Evolutionary conservation across 1,140 invertebrate species (phyloP).

Genomic region (Drosophila rhopaloa): DNA sequence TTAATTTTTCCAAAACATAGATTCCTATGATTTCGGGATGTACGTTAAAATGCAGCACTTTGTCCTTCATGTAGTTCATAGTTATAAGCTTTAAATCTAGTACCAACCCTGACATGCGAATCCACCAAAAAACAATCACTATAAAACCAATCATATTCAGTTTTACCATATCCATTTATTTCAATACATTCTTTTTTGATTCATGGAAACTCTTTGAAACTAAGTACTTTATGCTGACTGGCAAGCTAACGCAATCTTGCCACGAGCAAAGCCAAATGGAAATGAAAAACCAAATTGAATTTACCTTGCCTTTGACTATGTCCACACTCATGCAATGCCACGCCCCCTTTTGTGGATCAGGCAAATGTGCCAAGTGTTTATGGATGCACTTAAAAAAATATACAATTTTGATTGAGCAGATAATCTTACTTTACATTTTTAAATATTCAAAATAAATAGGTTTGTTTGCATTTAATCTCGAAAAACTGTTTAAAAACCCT

Average conservation of each 20-base stretch:
- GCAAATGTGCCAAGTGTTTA: slow-evolving; percentile 72
- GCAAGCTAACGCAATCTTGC: slow-evolving; percentile 45
- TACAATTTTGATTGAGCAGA: background rate
- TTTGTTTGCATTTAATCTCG: no score
- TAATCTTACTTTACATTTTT: no score
- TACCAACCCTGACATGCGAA: background rate
- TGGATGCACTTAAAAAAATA: slow-evolving; percentile 25
- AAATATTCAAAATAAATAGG: no score
- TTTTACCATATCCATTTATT: slow-evolving; percentile 2
- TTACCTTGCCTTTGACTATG: slow-evolving; percentile 65
- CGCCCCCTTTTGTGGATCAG: slow-evolving; percentile 11
- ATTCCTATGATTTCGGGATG: no score
- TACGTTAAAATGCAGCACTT: no score
- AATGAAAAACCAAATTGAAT: slow-evolving; percentile 76
- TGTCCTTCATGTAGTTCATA: no score
- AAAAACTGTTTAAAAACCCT: no score
- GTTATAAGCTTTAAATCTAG: no score
- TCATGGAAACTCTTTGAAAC: slow-evolving; percentile 49
- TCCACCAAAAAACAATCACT: slow-evolving; percentile 11
- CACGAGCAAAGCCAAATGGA: slow-evolving; percentile 47
- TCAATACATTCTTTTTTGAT: slow-evolving; percentile 13
- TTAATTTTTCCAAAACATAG: no score
- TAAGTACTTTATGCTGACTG: slow-evolving; percentile 42
- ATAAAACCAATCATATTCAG: background rate
- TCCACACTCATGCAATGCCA: slow-evolving; percentile 18